Evolutionary conservation across 2,797 vertebrate species (phyloP), one percentile per base, ranked within the genome.

Genomic region (Diplodus sargus): DNA sequence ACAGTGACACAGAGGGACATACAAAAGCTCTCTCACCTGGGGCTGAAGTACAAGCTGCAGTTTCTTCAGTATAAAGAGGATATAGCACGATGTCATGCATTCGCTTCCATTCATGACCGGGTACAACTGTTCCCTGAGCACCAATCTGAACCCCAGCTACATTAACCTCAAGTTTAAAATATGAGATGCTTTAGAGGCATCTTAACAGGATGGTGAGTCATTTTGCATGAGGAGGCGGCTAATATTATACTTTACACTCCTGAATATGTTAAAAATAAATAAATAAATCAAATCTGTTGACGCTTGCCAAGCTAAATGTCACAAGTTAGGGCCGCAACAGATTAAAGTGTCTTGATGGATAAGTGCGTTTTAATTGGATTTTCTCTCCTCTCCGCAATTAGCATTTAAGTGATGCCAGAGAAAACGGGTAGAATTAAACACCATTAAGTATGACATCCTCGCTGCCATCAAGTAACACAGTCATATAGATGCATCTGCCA

Each of bases 31-130:
- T 47, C 43, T 76, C 48, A 87, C 75, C 68, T 78, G 39, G 11
- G 67, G 72, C 77, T 69, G 67, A 65, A 80, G 76, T 30, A 56
- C 58, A 79, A 71, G 52, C 70, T 54, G 30, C 65, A 58, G 81
- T 87, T 83, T 76, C 81, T 76, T 70, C 59, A 68, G 71, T 85
- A 85, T 85, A 52, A 67, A 79, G 49, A 71, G 71, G 60, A 71
- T 79, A 76, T 67, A 60, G 39, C 20, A 66, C 14, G 22, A 53
- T 22, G 70, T 53, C 6, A 12, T 8, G 8, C 9, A 51, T 54
- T 74, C 56, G 34, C 34, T 34, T 34, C 22, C 74, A 65, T 87
- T 85, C 28, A 79, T 64, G 70, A 11, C 62, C 23, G 28, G 3
- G 25, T 28, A 18, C 64, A 49, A 49, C 48, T 22, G 28, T 81